Conservation (phyloP, 1,140 invertebrate genomes). For the Drosophila insularis region DNA sequence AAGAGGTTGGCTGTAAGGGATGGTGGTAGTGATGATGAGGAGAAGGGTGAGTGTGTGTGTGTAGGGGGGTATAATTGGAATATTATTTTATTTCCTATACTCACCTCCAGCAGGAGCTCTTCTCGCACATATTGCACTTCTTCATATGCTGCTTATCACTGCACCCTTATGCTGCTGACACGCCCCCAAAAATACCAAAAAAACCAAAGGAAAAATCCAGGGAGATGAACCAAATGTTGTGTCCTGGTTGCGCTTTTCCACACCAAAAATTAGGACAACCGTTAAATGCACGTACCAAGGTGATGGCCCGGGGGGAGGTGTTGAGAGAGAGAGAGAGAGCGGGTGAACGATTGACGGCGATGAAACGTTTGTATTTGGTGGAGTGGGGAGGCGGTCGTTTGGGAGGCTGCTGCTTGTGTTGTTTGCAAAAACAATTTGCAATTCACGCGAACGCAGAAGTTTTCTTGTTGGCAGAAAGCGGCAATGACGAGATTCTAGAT, state of each 20-base stretch:
- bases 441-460: slow-evolving; percentile 52
- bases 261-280: slow-evolving; percentile 63
- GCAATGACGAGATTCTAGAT: not conserved
- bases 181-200: slow-evolving; percentile 12
- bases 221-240: slow-evolving; percentile 18
- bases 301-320: not conserved
- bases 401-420: slow-evolving; percentile 11
- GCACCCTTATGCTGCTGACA: slow-evolving; percentile 26
- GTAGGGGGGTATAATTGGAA: slow-evolving; percentile 31
- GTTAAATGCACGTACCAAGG: slow-evolving; percentile 9
- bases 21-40: not conserved
- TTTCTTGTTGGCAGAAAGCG: slow-evolving; percentile 49
- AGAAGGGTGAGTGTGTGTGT: not conserved
- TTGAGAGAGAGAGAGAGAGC: not conserved
- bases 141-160: not conserved
- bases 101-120: slow-evolving; percentile 43
- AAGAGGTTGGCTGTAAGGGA: too few species aligned
- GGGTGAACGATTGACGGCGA: slow-evolving; percentile 2
- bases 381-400: not conserved
- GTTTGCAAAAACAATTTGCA: slow-evolving; percentile 69
- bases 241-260: slow-evolving; percentile 33
- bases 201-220: slow-evolving; percentile 9
- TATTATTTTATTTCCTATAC: slow-evolving; percentile 9
- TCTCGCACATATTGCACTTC: slow-evolving; percentile 41
- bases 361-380: not conserved